These are phyloP conservation scores for Apteryx mantelli DNA, from an alignment of 2,113 vertebrate species.

Conservation along the genomic window DNA sequence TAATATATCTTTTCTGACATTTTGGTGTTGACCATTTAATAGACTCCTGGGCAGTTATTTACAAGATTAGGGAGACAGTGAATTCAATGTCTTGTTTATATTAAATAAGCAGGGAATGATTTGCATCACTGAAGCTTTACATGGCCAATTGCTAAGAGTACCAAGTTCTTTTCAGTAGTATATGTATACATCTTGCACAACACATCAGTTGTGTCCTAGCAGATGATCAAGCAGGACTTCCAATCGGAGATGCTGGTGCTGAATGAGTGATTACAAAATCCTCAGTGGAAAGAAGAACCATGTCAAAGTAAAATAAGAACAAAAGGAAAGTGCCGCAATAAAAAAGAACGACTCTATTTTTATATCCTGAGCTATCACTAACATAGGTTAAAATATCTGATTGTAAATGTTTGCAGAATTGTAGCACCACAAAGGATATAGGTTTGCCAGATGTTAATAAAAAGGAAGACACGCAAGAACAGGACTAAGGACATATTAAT, in stretches of 20 bases:
- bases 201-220: neutral
- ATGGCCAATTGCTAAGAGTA: neutral
- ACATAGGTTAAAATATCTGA: neutral
- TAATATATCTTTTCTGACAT: neutral
- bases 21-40: neutral
- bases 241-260: neutral
- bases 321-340: neutral
- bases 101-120: neutral
- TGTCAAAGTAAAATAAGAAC: neutral
- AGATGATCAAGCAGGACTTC: neutral
- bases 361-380: neutral
- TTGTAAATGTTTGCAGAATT: neutral
- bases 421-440: neutral
- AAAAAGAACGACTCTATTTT: neutral
- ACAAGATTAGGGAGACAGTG: neutral
- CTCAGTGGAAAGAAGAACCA: neutral
- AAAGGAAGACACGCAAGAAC: neutral
- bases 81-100: neutral
- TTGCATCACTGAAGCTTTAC: neutral
- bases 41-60: neutral
- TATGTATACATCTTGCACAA: neutral
- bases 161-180: neutral
- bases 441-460: neutral
- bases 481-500: neutral
- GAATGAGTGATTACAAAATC: neutral